A percentile compares a stretch with the other conserved stretches of the same genome.
Conservation (phyloP, 2,113 vertebrate genomes). For the Ptyas mucosa region DNA sequence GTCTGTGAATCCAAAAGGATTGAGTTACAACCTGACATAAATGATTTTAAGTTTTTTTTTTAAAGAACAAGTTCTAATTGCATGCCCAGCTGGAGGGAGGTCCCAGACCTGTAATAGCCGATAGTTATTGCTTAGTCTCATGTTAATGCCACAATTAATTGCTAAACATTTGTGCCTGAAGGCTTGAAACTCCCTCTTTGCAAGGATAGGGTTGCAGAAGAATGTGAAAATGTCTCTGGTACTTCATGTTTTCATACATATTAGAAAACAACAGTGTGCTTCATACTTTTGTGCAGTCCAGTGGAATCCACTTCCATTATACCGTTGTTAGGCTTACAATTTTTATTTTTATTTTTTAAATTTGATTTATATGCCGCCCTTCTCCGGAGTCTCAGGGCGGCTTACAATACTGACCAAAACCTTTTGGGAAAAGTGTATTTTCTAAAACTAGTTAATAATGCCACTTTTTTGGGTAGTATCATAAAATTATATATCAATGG, state of each 20-base stretch:
- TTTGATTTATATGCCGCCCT: too few species aligned
- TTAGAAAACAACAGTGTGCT: background rate
- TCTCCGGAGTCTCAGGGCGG: too few species aligned
- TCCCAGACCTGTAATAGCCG: background rate
- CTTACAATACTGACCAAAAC: background rate
- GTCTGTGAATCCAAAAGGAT: background rate
- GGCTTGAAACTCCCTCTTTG: background rate
- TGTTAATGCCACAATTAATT: background rate
- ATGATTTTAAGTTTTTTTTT: background rate
- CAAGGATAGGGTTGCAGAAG: background rate
- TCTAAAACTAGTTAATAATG: too few species aligned
- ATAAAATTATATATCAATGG: too few species aligned
- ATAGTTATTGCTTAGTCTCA: background rate
- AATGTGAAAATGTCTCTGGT: background rate
- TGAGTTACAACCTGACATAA: background rate
- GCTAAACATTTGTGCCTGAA: background rate
- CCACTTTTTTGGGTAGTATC: too few species aligned
- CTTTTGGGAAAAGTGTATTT: too few species aligned
- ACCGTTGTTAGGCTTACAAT: too few species aligned
- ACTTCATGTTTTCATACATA: background rate
- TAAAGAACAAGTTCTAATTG: background rate
- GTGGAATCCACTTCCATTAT: background rate
- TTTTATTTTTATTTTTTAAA: too few species aligned
- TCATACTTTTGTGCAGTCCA: background rate
- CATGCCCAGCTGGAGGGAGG: background rate